Base-by-base conservation (phyloP, 2,113 vertebrate genomes). In the Zingel zingel region DNA sequence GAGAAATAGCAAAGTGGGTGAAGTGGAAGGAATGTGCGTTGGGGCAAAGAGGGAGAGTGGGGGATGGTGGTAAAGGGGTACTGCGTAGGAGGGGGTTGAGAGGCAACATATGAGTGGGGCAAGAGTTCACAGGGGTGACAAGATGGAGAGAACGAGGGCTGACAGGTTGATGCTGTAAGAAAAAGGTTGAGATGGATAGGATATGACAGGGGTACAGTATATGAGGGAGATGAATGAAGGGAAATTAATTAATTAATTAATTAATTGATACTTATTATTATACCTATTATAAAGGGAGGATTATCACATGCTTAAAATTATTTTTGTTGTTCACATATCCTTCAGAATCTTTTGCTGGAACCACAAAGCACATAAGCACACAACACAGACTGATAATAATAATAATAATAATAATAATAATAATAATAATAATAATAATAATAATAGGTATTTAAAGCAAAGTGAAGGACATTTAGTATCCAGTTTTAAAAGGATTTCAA, bases 51-150 rank as follows among this genome's bases (percentile, higher is more conserved):
- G 86, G 48, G 72, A 74, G 81, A 73, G 56, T 59, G 83, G 89
- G 85, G 89, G 94, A 85, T 85, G 90, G 92, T 61, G 77, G 53
- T 64, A 14, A 10, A 33, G 61, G 91, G 82, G 61, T 48, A 66
- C 23, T 2, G 59, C 8, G 54, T 80, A 21, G 58, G 75, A 58
- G 78, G 88, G 82, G 85, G 88, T 66, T 90, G 88, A 92, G 86
- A 83, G 83, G 87, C 81, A 91, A 91, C 94, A 94, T 94, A 93
- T 93, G 91, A 93, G 66, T 43, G 85, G 90, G 90, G 89, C 80
- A 80, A 88, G 87, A 88, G 91, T 90, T 94, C 88, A 92, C 68
- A 45, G 50, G 85, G 88, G 85, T 82, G 88, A 89, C 86, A 85
- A 67, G 79, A 86, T 70, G 82, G 80, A 89, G 87, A 51, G 33